Percentiles rank a stretch among this genome's conserved stretches.
Conservation (phyloP, 2,797 vertebrate species). For the Echiichthys vipera region DNA sequence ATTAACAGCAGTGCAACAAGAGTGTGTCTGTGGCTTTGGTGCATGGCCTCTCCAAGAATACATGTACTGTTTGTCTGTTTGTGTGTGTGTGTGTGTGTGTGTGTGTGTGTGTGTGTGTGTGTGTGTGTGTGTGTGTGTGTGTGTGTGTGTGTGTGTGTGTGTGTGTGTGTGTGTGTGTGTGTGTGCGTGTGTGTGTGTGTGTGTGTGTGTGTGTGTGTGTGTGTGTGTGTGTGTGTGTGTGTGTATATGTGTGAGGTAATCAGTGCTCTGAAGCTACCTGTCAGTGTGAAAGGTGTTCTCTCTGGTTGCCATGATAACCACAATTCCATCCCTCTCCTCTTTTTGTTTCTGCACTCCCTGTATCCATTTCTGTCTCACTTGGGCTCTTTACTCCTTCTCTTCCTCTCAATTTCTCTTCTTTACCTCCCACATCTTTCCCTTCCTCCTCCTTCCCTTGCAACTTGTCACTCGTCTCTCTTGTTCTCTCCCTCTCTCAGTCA, state of each 20-base stretch:
- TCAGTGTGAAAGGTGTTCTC: conserved; percentile 63
- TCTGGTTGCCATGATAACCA: conserved; percentile 56
- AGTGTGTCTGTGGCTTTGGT: neutral
- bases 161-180: conserved; percentile 13
- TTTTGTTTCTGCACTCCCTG: neutral
- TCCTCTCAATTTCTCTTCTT: neutral
- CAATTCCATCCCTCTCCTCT: conserved; percentile 22
- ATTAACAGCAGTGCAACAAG: neutral
- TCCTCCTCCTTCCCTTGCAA: neutral
- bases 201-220: conserved; percentile 14
- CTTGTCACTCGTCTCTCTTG: neutral
- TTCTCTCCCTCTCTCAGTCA: neutral
- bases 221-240: conserved; percentile 18
- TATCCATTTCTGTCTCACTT: neutral
- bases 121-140: conserved; percentile 14
- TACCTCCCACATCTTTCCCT: neutral
- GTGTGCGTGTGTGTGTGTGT: conserved; percentile 1
- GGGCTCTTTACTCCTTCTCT: neutral
- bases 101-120: neutral
- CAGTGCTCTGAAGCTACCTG: conserved; percentile 31
- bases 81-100: conserved; percentile 12
- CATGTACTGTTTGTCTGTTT: neutral
- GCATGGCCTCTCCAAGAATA: neutral
- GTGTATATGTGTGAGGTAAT: conserved; percentile 39
- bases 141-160: neutral